Conservation (phyloP, 2,113 vertebrate species). For the Apus apus region DNA sequence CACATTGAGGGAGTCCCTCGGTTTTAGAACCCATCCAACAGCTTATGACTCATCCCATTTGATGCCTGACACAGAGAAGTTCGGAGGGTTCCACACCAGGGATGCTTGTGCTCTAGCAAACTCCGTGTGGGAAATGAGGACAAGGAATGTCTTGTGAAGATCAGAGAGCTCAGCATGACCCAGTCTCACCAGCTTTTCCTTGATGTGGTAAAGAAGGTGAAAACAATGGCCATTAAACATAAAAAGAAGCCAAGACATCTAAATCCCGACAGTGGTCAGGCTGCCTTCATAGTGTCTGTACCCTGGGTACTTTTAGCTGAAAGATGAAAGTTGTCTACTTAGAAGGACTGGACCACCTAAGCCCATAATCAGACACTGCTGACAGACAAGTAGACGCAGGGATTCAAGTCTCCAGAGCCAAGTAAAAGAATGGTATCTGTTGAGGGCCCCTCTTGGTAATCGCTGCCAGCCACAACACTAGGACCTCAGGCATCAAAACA, state of each 20-base stretch:
- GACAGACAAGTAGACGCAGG: neutral
- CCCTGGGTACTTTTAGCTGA: neutral
- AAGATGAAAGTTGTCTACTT: neutral
- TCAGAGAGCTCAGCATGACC: neutral
- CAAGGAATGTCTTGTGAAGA: neutral
- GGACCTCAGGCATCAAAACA: neutral
- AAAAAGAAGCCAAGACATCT: neutral
- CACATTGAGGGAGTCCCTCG: neutral
- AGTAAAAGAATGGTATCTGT: accelerated
- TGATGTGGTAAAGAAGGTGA: neutral
- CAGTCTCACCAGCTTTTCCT: neutral
- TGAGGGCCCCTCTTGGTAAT: neutral
- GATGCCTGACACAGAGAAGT: neutral
- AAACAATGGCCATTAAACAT: neutral
- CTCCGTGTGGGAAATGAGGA: neutral
- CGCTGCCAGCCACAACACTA: neutral
- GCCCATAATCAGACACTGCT: neutral
- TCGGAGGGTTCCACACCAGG: neutral
- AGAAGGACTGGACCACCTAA: neutral
- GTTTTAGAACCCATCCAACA: neutral
- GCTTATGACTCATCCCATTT: neutral
- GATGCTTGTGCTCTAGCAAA: neutral
- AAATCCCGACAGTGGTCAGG: neutral
- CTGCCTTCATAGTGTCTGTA: neutral
- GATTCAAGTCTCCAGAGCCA: neutral